These are phyloP conservation scores for Ophraella communa DNA, from an alignment of 2,888 invertebrate genomes.

Conservation along the genomic window DNA sequence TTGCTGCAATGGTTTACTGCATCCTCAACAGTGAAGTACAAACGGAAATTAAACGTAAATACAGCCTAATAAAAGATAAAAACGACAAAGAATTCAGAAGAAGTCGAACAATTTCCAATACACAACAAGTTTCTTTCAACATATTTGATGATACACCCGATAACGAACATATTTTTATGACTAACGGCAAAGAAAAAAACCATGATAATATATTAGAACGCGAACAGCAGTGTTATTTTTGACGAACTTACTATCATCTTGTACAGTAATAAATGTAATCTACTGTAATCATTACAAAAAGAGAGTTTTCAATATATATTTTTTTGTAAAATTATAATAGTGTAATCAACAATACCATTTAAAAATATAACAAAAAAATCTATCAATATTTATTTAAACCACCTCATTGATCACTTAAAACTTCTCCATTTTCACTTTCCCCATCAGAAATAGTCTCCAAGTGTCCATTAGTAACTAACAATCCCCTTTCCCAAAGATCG, in stretches of 20 bases:
- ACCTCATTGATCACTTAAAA: neutral
- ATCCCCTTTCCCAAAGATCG: conserved; percentile 82
- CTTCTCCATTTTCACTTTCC: conserved; percentile 24
- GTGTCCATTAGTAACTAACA: conserved; percentile 73
- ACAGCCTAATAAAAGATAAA: conserved; percentile 36
- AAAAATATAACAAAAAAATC: neutral
- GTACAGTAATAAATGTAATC: neutral
- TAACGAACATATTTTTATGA: neutral
- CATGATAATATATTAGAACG: conserved; percentile 4
- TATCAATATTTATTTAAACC: neutral
- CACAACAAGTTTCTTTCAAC: conserved; percentile 32
- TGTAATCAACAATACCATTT: too few relatives aligned
- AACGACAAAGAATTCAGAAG: conserved; percentile 36
- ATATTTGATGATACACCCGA: conserved; percentile 28
- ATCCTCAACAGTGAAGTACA: conserved; percentile 69
- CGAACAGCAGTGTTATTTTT: conserved; percentile 23
- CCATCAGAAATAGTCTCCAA: conserved; percentile 37
- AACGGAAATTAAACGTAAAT: conserved; percentile 33
- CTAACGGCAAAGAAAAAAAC: neutral
- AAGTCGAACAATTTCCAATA: conserved; percentile 38
- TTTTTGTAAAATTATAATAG: too few relatives aligned
- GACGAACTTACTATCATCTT: conserved; percentile 15
- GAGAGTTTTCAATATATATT: neutral
- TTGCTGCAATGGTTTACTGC: conserved; percentile 70
- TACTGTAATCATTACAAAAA: neutral